phyloP scores from a whole-genome alignment of 2,113 vertebrate genomes.

The Sinosuthora webbiana region DNA sequence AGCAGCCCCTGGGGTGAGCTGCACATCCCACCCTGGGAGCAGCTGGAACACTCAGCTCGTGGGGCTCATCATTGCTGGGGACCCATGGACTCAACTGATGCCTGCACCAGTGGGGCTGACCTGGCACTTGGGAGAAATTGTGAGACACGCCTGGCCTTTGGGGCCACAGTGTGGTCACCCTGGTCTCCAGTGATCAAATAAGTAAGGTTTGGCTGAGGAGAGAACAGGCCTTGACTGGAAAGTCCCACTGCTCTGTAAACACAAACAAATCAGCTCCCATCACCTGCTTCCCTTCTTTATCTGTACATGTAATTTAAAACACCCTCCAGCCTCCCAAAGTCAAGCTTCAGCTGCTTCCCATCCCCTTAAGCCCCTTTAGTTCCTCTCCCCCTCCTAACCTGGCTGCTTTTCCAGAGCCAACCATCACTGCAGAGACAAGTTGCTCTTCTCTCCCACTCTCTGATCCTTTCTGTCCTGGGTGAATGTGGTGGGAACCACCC shows the following conservation, averaged over 20 bases:
- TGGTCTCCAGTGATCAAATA: background rate
- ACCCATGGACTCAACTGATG: accelerated
- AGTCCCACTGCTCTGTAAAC: slow-evolving; percentile 34
- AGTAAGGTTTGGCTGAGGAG: background rate
- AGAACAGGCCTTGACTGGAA: slow-evolving; percentile 34
- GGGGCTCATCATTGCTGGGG: accelerated
- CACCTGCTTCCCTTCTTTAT: slow-evolving; percentile 67
- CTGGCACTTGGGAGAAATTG: background rate
- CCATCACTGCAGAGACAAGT: slow-evolving; percentile 51
- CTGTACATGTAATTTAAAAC: slow-evolving; percentile 58
- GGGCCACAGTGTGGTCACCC: background rate
- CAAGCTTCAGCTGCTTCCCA: slow-evolving; percentile 62
- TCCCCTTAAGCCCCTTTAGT: slow-evolving; percentile 47
- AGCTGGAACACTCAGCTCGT: background rate
- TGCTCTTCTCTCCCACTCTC: slow-evolving; percentile 58
- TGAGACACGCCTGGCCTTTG: background rate
- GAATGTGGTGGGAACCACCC: slow-evolving; percentile 59
- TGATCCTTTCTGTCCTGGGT: slow-evolving; percentile 66
- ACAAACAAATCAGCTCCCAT: slow-evolving; percentile 51
- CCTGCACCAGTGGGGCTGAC: background rate
- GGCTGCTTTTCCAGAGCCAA: slow-evolving; percentile 38
- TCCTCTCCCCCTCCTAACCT: background rate
- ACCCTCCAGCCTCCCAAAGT: slow-evolving; percentile 43
- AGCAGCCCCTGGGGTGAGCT: background rate
- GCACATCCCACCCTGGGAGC: background rate